Conservation (phyloP, 2,888 invertebrate species). For the Geotrupes spiniger region DNA sequence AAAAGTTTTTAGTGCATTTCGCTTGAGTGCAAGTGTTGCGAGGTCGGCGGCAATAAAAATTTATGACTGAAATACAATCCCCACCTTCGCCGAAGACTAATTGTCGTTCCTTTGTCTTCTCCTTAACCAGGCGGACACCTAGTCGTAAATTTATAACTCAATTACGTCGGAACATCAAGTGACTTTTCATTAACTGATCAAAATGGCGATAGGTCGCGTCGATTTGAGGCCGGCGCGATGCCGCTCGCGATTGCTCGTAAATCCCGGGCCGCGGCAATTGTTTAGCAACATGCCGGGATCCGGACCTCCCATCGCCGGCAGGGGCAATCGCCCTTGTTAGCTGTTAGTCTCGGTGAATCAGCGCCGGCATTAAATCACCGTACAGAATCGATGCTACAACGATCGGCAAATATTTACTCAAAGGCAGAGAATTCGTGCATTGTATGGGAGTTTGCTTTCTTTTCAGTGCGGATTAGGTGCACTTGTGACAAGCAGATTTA, state of each 20-base stretch:
- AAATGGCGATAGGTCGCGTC: not conserved
- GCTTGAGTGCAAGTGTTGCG: too few relatives aligned
- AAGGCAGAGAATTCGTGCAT: conserved; percentile 41
- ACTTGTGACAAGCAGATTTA: conserved; percentile 50
- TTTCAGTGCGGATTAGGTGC: conserved; percentile 42
- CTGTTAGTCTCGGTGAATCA: conserved; percentile 42
- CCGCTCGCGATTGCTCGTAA: conserved; percentile 17
- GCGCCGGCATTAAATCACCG: conserved; percentile 45
- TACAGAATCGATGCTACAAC: conserved; percentile 41
- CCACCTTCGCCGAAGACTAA: too few relatives aligned
- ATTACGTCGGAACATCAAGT: too few relatives aligned
- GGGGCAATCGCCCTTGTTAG: conserved; percentile 24
- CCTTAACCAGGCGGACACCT: too few relatives aligned
- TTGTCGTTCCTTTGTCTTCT: too few relatives aligned
- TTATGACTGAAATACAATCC: too few relatives aligned
- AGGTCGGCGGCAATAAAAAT: too few relatives aligned
- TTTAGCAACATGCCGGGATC: conserved; percentile 42
- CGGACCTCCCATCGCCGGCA: conserved; percentile 42
- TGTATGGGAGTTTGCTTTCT: conserved; percentile 36
- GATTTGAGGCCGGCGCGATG: conserved; percentile 5
- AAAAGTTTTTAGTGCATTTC: too few relatives aligned
- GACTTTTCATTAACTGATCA: too few relatives aligned
- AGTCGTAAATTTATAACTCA: conserved; percentile 27
- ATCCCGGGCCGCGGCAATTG: conserved; percentile 35
- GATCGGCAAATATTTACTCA: conserved; percentile 50